Conservation (phyloP, 2,888 invertebrate species). For the Eristalinus sepulchralis region DNA sequence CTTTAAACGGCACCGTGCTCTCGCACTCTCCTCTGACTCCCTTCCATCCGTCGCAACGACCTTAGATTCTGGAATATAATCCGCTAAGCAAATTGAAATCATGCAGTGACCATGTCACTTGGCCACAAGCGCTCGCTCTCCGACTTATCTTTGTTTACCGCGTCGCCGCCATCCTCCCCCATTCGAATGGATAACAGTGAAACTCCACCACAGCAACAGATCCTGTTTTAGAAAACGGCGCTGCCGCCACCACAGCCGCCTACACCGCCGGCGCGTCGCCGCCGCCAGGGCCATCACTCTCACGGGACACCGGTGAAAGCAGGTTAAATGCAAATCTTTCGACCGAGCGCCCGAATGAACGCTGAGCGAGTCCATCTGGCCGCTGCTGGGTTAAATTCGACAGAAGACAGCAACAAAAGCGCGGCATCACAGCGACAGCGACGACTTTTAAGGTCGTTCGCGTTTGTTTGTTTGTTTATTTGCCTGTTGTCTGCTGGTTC, state of each 20-base stretch:
- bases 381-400: slow-evolving; percentile 42
- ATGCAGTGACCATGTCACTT: slow-evolving; percentile 66
- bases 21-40: neutral
- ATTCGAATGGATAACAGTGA: slow-evolving; percentile 60
- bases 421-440: slow-evolving; percentile 14
- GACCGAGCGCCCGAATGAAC: slow-evolving; percentile 11
- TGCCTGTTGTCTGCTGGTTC: slow-evolving; percentile 6
- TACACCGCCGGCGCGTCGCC: neutral
- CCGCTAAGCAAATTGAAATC: slow-evolving; percentile 62
- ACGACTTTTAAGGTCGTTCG: slow-evolving; percentile 67
- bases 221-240: slow-evolving; percentile 74
- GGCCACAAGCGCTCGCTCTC: slow-evolving; percentile 11
- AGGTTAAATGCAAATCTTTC: slow-evolving; percentile 78
- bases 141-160: slow-evolving; percentile 57
- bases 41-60: neutral
- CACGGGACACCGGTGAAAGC: slow-evolving; percentile 75
- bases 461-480: slow-evolving; percentile 15
- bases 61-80: slow-evolving; percentile 62
- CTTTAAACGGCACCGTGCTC: slow-evolving; percentile 44
- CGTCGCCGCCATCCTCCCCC: neutral
- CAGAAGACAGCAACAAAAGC: slow-evolving; percentile 21
- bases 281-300: slow-evolving; percentile 28
- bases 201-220: slow-evolving; percentile 46
- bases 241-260: slow-evolving; percentile 51
- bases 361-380: neutral